Conservation (phyloP, 2,888 invertebrate species). For the Calliopum simillimum region DNA sequence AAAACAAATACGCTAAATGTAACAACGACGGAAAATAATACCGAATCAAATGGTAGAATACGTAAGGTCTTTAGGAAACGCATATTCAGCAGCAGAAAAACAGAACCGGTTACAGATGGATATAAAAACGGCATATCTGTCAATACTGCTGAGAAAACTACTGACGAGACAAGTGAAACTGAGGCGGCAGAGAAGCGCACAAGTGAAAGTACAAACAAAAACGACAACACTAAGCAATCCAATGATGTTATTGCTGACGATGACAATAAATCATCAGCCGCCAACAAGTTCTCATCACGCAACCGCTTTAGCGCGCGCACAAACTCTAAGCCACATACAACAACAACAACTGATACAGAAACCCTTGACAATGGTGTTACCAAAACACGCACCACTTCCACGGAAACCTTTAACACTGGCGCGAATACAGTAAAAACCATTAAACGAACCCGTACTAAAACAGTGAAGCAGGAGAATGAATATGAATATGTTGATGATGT, state of each 20-base stretch:
- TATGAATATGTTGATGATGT: conserved; percentile 54
- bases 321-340: not conserved
- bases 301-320: conserved; percentile 8
- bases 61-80: no score
- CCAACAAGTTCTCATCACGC: not conserved
- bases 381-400: conserved; percentile 49
- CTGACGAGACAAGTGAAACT: no score
- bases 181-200: no score
- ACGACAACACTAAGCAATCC: no score
- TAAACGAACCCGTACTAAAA: conserved; percentile 53
- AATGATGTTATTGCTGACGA: no score
- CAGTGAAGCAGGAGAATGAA: conserved; percentile 50
- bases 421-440: conserved; percentile 50
- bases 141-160: no score
- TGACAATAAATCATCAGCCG: no score
- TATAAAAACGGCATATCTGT: no score
- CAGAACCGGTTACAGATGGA: no score
- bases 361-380: conserved; percentile 47
- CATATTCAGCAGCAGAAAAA: no score
- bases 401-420: conserved; percentile 49
- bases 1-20: conserved; percentile 38
- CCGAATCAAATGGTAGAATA: not conserved
- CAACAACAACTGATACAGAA: conserved; percentile 44
- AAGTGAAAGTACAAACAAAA: no score
- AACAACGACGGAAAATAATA: conserved; percentile 32